phyloP scores from a whole-genome alignment of 2,888 invertebrate species.

The Reticulitermes lucifugus region DNA sequence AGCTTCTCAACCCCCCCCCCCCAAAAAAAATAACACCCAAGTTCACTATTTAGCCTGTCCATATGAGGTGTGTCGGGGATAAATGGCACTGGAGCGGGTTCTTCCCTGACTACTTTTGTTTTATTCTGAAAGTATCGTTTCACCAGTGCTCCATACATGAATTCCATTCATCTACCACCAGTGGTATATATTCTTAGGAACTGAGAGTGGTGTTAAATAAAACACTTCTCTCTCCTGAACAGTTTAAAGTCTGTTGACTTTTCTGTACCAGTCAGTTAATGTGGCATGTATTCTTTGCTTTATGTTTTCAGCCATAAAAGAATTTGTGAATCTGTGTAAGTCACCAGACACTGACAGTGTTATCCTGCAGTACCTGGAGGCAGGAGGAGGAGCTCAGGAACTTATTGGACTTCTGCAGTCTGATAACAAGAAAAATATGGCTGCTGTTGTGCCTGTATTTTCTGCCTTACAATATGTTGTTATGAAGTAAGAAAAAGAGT shows the following conservation, averaged over 20 bases:
- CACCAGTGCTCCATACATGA: background rate
- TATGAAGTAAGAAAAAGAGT: conserved; percentile 65
- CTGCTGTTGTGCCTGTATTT: conserved; percentile 71
- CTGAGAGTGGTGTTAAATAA: background rate
- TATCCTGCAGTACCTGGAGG: conserved; percentile 74
- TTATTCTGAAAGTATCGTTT: too few relatives aligned
- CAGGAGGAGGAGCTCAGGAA: conserved; percentile 78
- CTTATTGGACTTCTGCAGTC: conserved; percentile 73
- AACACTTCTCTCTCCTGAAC: background rate
- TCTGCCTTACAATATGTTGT: conserved; percentile 75
- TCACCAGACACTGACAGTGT: conserved; percentile 60
- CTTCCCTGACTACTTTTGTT: too few relatives aligned
- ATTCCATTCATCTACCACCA: background rate
- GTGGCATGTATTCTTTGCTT: background rate
- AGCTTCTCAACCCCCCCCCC: too few relatives aligned
- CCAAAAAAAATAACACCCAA: too few relatives aligned
- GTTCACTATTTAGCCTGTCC: too few relatives aligned
- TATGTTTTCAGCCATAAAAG: conserved; percentile 16
- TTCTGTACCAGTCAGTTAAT: too few relatives aligned
- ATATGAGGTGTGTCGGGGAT: too few relatives aligned
- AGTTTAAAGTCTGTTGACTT: background rate
- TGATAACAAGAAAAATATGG: conserved; percentile 71
- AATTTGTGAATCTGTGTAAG: conserved; percentile 15
- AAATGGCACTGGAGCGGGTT: too few relatives aligned
- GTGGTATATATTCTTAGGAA: background rate